phyloP scores from a whole-genome alignment of 2,888 invertebrate species.

The Clusia tigrina region DNA sequence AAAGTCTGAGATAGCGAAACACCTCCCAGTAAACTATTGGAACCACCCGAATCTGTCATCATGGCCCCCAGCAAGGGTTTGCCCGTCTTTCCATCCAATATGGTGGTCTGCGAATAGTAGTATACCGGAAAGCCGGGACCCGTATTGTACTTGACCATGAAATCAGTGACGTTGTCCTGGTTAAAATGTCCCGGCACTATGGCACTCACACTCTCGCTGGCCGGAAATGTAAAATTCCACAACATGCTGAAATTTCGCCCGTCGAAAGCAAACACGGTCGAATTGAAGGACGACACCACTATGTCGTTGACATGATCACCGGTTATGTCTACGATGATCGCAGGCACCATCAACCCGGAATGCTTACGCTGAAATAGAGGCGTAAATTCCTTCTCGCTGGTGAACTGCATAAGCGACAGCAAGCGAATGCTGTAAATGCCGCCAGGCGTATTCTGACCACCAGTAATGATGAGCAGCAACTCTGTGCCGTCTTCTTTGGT shows the following conservation, averaged over 20 bases:
- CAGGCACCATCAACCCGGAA: slow-evolving; percentile 74
- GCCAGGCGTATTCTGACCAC: slow-evolving; percentile 76
- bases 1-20: slow-evolving; percentile 64
- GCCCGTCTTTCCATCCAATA: slow-evolving; percentile 59
- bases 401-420: slow-evolving; percentile 66
- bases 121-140: slow-evolving; percentile 78
- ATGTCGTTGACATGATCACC: slow-evolving; percentile 77
- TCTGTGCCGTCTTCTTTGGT: slow-evolving; percentile 70
- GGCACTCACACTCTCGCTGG: slow-evolving; percentile 75
- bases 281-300: slow-evolving; percentile 76
- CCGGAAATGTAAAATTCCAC: slow-evolving; percentile 77
- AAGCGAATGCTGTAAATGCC: slow-evolving; percentile 74
- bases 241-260: slow-evolving; percentile 72
- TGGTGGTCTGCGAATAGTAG: slow-evolving; percentile 72
- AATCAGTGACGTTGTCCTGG: slow-evolving; percentile 78
- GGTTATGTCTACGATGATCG: slow-evolving; percentile 76
- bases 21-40: slow-evolving; percentile 62
- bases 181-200: slow-evolving; percentile 83
- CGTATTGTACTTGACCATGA: slow-evolving; percentile 74
- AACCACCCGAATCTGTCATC: slow-evolving; percentile 64
- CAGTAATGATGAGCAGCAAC: slow-evolving; percentile 75
- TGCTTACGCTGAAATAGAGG: slow-evolving; percentile 69
- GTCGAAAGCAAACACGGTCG: slow-evolving; percentile 76
- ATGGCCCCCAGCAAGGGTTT: slow-evolving; percentile 57
- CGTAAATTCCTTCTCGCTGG: slow-evolving; percentile 66